Evolutionary conservation across 1,140 invertebrate genomes (phyloP).

Genomic region (Sinonovacula constricta): DNA sequence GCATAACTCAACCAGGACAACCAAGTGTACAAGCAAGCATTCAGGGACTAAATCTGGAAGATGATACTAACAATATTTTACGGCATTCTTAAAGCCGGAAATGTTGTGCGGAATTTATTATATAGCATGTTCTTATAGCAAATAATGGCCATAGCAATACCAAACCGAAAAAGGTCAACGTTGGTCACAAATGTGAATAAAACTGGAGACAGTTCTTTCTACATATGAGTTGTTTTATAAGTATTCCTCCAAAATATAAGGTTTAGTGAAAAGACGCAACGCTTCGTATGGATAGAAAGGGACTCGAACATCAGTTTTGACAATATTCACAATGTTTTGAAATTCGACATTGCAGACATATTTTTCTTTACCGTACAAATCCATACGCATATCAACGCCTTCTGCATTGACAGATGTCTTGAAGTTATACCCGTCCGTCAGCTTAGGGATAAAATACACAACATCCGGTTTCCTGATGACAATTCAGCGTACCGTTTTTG

Average conservation of each 20-base stretch:
- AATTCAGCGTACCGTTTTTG: conserved; percentile 24
- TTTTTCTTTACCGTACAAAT: conserved; percentile 10
- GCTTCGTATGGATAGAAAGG: conserved; percentile 16
- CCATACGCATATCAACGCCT: conserved; percentile 12
- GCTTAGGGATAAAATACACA: conserved; percentile 22
- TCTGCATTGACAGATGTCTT: conserved; percentile 6
- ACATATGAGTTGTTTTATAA: background rate
- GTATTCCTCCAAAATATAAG: background rate
- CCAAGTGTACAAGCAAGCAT: no score
- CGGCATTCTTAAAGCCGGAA: no score
- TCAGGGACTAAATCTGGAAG: no score
- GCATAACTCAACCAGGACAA: no score
- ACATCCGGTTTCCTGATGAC: conserved; percentile 27
- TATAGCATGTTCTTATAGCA: no score
- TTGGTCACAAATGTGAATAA: no score
- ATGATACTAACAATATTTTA: no score
- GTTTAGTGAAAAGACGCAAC: background rate
- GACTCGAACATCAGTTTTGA: conserved; percentile 19
- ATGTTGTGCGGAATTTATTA: no score
- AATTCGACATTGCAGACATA: conserved; percentile 7
- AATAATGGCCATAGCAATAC: no score
- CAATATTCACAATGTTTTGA: conserved; percentile 1
- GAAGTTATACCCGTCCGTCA: conserved; percentile 1
- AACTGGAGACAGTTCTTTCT: no score
- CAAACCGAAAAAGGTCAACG: no score